These are phyloP conservation scores for Maylandia zebra DNA, from an alignment of 2,113 vertebrate species.

Conservation along the genomic window DNA sequence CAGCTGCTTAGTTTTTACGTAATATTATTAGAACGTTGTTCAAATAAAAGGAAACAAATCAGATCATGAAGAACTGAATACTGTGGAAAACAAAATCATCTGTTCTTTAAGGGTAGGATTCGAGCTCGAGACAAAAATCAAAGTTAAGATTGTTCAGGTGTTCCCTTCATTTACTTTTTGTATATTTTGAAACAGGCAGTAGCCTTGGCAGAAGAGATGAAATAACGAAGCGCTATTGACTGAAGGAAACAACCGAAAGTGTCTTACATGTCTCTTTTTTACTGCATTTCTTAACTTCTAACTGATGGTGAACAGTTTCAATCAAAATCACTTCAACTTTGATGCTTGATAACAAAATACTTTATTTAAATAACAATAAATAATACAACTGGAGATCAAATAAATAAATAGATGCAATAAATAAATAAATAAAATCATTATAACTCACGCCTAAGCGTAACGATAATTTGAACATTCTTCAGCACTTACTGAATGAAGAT, in stretches of 20 bases:
- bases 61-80: not conserved
- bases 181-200: not conserved
- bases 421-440: slow-evolving; percentile 52
- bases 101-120: not conserved
- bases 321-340: not conserved
- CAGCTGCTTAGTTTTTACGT: not conserved
- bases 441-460: not conserved
- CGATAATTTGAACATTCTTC: not conserved
- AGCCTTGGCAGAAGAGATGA: not conserved
- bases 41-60: not conserved
- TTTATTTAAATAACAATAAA: slow-evolving; percentile 56
- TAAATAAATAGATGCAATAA: slow-evolving; percentile 13
- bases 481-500: not conserved
- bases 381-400: slow-evolving; percentile 29
- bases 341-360: not conserved
- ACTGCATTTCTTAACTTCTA: not conserved
- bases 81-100: not conserved
- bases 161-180: not conserved
- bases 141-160: not conserved
- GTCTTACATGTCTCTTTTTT: not conserved
- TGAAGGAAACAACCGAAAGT: not conserved
- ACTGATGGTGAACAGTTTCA: not conserved
- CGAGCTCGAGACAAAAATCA: not conserved
- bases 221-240: not conserved
- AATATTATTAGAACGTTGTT: not conserved